phyloP scores from a whole-genome alignment of 2,888 invertebrate species.

The Gisinianus flammeolus region DNA sequence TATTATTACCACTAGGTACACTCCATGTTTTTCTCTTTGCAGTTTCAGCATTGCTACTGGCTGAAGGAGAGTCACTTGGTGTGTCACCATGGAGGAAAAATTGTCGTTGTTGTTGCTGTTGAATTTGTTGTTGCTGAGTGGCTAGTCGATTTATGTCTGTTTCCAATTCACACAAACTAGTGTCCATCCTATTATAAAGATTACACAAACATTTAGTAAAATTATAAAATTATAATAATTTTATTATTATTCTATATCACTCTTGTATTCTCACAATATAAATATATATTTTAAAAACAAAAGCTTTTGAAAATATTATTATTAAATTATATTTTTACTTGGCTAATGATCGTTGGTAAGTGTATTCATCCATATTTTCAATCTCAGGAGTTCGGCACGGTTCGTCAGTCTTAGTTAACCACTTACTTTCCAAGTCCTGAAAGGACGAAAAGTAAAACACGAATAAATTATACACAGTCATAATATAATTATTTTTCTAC shows the following conservation, averaged over 20 bases:
- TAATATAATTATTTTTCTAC: background rate
- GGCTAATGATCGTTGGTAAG: conserved; percentile 80
- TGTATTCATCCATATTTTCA: conserved; percentile 81
- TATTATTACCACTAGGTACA: conserved; percentile 42
- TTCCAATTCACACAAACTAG: conserved; percentile 91
- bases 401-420: conserved; percentile 68
- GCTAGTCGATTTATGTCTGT: conserved; percentile 90
- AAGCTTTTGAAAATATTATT: background rate
- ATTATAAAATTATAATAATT: background rate
- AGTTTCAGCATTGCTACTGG: conserved; percentile 46
- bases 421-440: conserved; percentile 65
- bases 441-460: background rate
- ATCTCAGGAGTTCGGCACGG: conserved; percentile 73
- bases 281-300: background rate
- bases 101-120: conserved; percentile 61
- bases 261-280: background rate
- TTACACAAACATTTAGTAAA: conserved; percentile 37
- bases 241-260: background rate
- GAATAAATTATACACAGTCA: conserved; percentile 14
- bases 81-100: conserved; percentile 58
- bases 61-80: conserved; percentile 59
- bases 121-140: conserved; percentile 79
- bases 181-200: conserved; percentile 76
- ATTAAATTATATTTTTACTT: conserved; percentile 72
- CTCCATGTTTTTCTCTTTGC: conserved; percentile 56